These are phyloP conservation scores for Anguilla marmorata DNA, from an alignment of 2,797 vertebrate species.

Conservation along the genomic window DNA sequence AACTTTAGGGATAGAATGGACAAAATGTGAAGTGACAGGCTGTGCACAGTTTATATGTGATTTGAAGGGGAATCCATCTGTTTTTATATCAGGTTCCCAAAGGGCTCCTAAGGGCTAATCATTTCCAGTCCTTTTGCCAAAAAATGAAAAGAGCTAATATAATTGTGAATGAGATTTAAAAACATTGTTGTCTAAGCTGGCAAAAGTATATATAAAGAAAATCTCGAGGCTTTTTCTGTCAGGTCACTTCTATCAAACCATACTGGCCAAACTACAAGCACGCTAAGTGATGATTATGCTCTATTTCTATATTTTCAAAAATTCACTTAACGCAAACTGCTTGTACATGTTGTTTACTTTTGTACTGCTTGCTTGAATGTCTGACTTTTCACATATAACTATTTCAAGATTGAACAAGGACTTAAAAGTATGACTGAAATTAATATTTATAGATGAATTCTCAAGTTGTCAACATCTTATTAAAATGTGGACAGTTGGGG, in stretches of 20 bases:
- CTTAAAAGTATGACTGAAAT: constrained; percentile 69
- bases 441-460: constrained; percentile 73
- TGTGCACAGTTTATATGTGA: constrained; percentile 64
- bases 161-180: too few relatives aligned
- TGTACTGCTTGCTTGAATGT: constrained; percentile 59
- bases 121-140: constrained; percentile 74
- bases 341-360: constrained; percentile 59
- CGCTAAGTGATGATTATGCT: constrained; percentile 69
- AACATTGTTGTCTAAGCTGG: too few relatives aligned
- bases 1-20: not conserved
- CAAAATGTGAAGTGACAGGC: constrained; percentile 46
- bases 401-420: constrained; percentile 69
- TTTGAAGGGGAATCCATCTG: constrained; percentile 62
- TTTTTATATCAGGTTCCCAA: constrained; percentile 74
- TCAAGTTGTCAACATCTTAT: constrained; percentile 65
- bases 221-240: constrained; percentile 57
- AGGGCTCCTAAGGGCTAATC: constrained; percentile 72
- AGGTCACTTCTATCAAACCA: constrained; percentile 51
- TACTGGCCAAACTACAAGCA: constrained; percentile 45
- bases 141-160: constrained; percentile 62
- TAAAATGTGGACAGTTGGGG: constrained; percentile 62
- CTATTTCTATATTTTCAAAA: constrained; percentile 4
- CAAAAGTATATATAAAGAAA: not conserved
- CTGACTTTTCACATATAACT: constrained; percentile 62
- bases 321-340: constrained; percentile 42